Evolutionary conservation across 2,113 vertebrate species (phyloP).

Genomic region (Scatophagus argus): DNA sequence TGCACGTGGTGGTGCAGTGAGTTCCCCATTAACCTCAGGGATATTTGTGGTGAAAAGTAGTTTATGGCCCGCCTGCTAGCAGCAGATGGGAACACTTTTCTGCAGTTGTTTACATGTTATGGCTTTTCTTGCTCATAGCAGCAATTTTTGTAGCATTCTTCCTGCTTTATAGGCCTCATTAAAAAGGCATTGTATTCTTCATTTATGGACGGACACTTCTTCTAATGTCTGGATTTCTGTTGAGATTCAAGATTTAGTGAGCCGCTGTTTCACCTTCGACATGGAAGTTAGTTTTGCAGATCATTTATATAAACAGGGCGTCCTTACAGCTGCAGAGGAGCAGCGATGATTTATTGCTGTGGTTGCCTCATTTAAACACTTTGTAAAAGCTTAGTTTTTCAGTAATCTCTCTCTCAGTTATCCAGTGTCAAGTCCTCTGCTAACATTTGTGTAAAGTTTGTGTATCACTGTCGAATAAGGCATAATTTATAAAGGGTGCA

Average conservation of each 20-base stretch:
- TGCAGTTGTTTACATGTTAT: slow-evolving; percentile 78
- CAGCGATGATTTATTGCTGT: slow-evolving; percentile 17
- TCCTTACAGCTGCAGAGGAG: slow-evolving; percentile 1
- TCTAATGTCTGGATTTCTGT: slow-evolving; percentile 48
- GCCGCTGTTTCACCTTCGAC: neutral
- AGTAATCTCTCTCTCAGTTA: neutral
- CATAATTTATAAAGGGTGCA: neutral
- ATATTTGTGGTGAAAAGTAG: slow-evolving; percentile 73
- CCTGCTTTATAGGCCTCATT: slow-evolving; percentile 59
- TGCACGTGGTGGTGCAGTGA: slow-evolving; percentile 55
- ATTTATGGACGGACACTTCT: slow-evolving; percentile 52
- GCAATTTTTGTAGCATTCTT: slow-evolving; percentile 56
- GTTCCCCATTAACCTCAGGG: slow-evolving; percentile 75
- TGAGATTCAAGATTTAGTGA: slow-evolving; percentile 32
- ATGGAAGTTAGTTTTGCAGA: slow-evolving; percentile 15
- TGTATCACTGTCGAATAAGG: neutral
- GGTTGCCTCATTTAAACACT: slow-evolving; percentile 7
- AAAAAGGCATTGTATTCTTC: slow-evolving; percentile 56
- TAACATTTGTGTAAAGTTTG: slow-evolving; percentile 11
- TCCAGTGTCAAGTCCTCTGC: neutral
- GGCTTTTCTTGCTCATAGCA: slow-evolving; percentile 72
- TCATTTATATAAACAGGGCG: slow-evolving; percentile 19
- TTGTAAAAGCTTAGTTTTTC: neutral
- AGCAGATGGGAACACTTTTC: slow-evolving; percentile 83
- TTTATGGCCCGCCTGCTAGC: slow-evolving; percentile 68